Conservation (phyloP, 2,797 vertebrate species). For the Echeneis naucrates region DNA sequence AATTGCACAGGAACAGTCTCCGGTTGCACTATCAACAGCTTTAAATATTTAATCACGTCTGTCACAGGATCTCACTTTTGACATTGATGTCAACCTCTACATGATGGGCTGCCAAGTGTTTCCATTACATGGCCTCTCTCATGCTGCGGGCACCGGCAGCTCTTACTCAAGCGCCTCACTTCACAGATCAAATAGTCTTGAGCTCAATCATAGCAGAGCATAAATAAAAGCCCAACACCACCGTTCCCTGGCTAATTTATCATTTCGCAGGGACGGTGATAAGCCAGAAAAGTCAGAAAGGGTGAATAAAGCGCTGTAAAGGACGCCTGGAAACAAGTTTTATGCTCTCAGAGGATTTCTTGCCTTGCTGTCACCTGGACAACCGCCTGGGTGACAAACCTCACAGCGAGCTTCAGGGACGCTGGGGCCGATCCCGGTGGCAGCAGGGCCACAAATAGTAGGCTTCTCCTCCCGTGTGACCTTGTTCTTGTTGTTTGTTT, state of each 20-base stretch:
- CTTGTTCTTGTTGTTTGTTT: slow-evolving; percentile 48
- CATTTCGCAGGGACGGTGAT: slow-evolving; percentile 12
- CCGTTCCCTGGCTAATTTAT: slow-evolving; percentile 32
- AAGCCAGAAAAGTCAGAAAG: not conserved
- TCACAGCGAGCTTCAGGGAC: slow-evolving; percentile 52
- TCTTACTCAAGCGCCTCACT: slow-evolving; percentile 49
- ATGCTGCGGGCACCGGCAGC: not conserved
- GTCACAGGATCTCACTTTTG: slow-evolving; percentile 82
- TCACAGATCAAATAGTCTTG: slow-evolving; percentile 50
- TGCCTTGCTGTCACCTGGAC: slow-evolving; percentile 67
- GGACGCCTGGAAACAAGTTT: slow-evolving; percentile 28
- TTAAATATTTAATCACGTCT: slow-evolving; percentile 84
- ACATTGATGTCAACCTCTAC: slow-evolving; percentile 80
- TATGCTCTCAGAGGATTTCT: slow-evolving; percentile 43
- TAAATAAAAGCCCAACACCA: slow-evolving; percentile 29
- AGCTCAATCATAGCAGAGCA: slow-evolving; percentile 27
- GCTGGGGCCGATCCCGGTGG: slow-evolving; percentile 53
- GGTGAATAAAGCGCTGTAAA: not conserved
- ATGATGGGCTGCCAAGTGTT: slow-evolving; percentile 65
- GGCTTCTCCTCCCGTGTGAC: slow-evolving; percentile 24
- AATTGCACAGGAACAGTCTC: slow-evolving; percentile 70
- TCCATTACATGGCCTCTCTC: slow-evolving; percentile 57
- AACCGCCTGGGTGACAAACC: slow-evolving; percentile 58
- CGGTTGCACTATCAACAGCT: slow-evolving; percentile 78
- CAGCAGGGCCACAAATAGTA: slow-evolving; percentile 64